Evolutionary conservation across 2,888 invertebrate genomes (phyloP), one percentile per base, ranked within the genome.

Genomic region (Ellobium chinense): DNA sequence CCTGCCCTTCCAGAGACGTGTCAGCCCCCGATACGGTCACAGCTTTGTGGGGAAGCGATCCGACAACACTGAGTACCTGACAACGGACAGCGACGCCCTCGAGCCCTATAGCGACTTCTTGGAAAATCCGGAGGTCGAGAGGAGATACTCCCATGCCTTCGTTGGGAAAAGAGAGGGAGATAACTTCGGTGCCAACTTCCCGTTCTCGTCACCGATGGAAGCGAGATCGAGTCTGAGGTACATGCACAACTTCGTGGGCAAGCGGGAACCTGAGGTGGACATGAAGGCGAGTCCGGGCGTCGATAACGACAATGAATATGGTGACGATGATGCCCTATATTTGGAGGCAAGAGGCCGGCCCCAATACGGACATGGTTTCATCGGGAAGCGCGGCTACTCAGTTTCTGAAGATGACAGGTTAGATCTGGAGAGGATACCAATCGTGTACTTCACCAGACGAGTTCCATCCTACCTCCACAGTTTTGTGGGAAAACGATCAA

Each of bases 401-500:
- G 9, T 4, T 24, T n/a, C 37, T 2, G 39, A 36, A 14, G 14
- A 0, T 31, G 9, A 36, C 24, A 72, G n/a, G 18, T 9, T n/a
- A 2, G 24, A 34, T 18, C 14, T 56, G 5, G 18, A 7, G 36
- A 60, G 72, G 21, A 60, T 27, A 7, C 36, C 58, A 0, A 14
- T 24, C 1, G 58, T 58, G 18, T 3, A 24, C 12, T 60, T 72
- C 36, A 4, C 58, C 36, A 31, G 24, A 46, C 1, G 81, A 74
- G 27, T 46, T 18, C 75, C 82, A 18, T 31, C 46, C 4, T 82
- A 68, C 29, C 2, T 27, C 1, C 80, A 83, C 54, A 78, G 77
- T 60, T 83, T 83, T 62, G 80, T 83, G 0, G 83, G 83, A 4
- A 83, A 83, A 46, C 68, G 83, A 4, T 63, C 74, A 3, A 34